A percentile compares a stretch with the other conserved stretches of the same genome.
Evolutionary conservation across 2,113 vertebrate species (phyloP).

Genomic region (Ptychochromis oligacanthus): DNA sequence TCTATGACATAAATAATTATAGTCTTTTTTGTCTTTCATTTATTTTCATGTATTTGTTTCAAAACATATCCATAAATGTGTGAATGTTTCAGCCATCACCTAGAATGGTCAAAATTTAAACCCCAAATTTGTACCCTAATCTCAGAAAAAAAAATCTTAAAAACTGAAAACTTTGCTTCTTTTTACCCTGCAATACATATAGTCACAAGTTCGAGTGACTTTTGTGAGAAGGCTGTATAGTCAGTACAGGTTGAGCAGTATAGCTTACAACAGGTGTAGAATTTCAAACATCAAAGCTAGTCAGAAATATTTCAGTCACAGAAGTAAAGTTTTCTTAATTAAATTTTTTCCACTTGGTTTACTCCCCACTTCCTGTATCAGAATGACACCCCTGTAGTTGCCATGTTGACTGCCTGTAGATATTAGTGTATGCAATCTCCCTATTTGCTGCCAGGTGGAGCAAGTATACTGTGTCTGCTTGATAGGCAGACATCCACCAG

Average conservation of each 20-base stretch:
- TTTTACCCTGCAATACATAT: neutral
- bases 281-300: neutral
- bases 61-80: neutral
- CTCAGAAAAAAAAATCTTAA: neutral
- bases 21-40: neutral
- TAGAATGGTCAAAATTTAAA: neutral
- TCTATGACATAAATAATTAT: neutral
- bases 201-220: neutral
- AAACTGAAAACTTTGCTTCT: neutral
- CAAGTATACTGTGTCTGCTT: neutral
- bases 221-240: neutral
- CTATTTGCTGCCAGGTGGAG: conserved; percentile 12
- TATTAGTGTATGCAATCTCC: neutral
- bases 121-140: neutral
- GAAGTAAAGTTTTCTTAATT: neutral
- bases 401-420: neutral
- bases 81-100: neutral
- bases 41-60: neutral
- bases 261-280: neutral
- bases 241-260: neutral
- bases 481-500: neutral
- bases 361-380: too few relatives aligned
- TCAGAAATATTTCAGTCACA: neutral
- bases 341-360: too few relatives aligned
- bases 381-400: neutral